Evolutionary conservation across 1,140 invertebrate genomes (phyloP).

Genomic region (Thalassaphorura encarpata): DNA sequence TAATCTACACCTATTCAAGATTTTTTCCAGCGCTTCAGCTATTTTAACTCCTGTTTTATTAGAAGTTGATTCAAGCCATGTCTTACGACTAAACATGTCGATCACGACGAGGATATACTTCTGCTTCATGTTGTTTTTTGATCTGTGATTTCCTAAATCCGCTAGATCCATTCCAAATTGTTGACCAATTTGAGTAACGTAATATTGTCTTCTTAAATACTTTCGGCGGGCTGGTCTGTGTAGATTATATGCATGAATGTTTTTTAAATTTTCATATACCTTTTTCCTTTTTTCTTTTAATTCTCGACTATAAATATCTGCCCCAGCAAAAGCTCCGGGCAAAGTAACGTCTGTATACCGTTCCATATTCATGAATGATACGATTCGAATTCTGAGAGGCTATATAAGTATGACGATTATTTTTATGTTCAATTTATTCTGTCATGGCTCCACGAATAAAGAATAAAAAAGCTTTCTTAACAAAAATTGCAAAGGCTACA

Average conservation of each 20-base stretch:
- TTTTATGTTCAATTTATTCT: too few relatives aligned
- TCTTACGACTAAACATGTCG: background rate
- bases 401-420: too few relatives aligned
- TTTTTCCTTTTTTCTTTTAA: too few relatives aligned
- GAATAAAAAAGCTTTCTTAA: too few relatives aligned
- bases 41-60: background rate
- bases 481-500: too few relatives aligned
- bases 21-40: background rate
- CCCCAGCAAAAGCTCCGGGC: too few relatives aligned
- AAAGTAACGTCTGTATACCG: too few relatives aligned
- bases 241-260: background rate
- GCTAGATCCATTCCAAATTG: background rate
- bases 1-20: background rate
- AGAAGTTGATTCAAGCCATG: background rate
- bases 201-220: background rate
- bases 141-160: background rate
- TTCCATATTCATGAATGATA: too few relatives aligned
- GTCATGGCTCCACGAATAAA: too few relatives aligned
- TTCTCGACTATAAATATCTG: too few relatives aligned
- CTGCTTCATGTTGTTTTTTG: background rate
- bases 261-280: too few relatives aligned
- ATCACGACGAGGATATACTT: background rate
- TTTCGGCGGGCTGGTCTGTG: background rate
- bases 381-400: too few relatives aligned
- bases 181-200: background rate